Evolutionary conservation across 1,140 invertebrate species (phyloP).

Genomic region (Drosophila tsacasi): DNA sequence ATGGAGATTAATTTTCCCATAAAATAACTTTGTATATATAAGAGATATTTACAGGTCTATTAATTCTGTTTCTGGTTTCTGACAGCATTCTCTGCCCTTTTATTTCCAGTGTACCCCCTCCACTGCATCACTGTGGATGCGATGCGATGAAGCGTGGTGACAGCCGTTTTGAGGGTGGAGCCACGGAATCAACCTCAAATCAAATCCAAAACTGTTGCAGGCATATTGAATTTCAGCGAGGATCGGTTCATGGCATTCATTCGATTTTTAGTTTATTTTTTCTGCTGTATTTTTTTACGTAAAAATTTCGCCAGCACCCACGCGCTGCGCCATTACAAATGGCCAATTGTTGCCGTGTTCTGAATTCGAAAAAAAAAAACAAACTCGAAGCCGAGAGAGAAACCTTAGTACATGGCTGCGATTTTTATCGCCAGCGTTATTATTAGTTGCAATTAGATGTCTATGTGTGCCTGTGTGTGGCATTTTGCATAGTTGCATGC

Average conservation of each 20-base stretch:
- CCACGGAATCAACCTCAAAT: conserved; percentile 56
- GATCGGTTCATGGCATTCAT: conserved; percentile 54
- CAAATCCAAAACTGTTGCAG: conserved; percentile 43
- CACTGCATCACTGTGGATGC: conserved; percentile 30
- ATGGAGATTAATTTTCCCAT: no score
- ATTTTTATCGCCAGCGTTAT: conserved; percentile 76
- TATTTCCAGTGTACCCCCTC: conserved; percentile 17
- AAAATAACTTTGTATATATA: background rate
- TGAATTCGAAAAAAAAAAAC: conserved; percentile 17
- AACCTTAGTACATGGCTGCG: conserved; percentile 33
- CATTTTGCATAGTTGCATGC: conserved; percentile 73
- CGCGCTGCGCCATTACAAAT: conserved; percentile 54
- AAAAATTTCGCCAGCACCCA: conserved; percentile 38
- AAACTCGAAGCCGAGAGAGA: conserved; percentile 6
- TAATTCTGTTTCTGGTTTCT: background rate
- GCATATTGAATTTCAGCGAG: conserved; percentile 70
- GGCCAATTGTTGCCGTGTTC: conserved; percentile 61
- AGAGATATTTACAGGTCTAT: no score
- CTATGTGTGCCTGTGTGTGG: conserved; percentile 64
- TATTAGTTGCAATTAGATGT: conserved; percentile 84
- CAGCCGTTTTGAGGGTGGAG: conserved; percentile 78
- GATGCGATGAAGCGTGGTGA: conserved; percentile 67
- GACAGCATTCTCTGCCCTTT: background rate
- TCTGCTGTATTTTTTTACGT: background rate
- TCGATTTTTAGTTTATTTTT: conserved; percentile 20